Base-by-base conservation (phyloP, 2,113 vertebrate species). In the Galemys pyrenaicus region DNA sequence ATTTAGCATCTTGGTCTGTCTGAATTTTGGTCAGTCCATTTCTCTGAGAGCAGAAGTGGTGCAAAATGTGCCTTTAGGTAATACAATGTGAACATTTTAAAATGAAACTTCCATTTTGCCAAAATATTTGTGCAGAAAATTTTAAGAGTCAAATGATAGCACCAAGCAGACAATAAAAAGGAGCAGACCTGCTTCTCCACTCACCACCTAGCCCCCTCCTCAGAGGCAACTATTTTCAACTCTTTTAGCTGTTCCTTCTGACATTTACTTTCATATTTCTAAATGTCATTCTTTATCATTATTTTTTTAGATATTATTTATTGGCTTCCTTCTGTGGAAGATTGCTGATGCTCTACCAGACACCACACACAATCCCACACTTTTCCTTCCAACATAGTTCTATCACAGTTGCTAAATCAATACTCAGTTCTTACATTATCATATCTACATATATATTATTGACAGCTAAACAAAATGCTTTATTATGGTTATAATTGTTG, bases 261-360 rank as follows among this genome's bases (percentile, higher is more conserved):
- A 89, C 92, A 95, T 94, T 92, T 93, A 80, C 80, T 94, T 96
- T 82, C 64, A 26, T 64, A 68, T 94, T 95, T 96, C 91, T 85
- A 92, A 96, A 90, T 85, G 71, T 35, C 85, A 73, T 93, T 80
- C 73, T 84, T 87, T 77, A 75, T 54, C n/a, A 49, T 64, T 79
- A 37, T 93, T 94, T 77, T 44, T 77, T 44, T 51, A 46, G 65
- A 83, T 92, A 81, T 73, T 82, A 86, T 71, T 84, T 89, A 93
- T 44, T 93, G 41, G 67, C 85, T 95, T 93, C 70, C 60, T 95
- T 60, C 44, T 28, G 8, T 62, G 32, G 49, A 93, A 91, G 75
- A 80, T 7, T 37, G 35, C 32, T 82, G 85, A 28, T 83, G 85
- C 24, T 84, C 68, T 67, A 78, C 24, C 28, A 94, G 71, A 39